Base-by-base conservation (phyloP, 2,113 vertebrate species). In the Plecturocebus donacophilus region DNA sequence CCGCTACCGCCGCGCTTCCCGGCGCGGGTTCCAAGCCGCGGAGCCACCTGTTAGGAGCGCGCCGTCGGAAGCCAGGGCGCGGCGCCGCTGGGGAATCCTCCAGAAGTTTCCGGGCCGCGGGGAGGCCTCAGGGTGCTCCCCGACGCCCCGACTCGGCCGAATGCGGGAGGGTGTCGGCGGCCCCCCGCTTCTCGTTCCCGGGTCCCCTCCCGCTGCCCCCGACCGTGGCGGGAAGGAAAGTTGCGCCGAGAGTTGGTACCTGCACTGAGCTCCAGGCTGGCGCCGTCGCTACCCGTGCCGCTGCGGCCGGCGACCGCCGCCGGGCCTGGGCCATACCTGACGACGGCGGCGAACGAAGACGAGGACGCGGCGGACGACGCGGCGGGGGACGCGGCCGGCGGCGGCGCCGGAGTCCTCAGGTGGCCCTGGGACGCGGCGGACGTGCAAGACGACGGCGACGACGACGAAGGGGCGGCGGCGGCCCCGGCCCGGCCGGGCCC, bases 231-330 rank as follows among this genome's bases (percentile, higher is more conserved):
- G 49, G 47, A 8, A 79, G 70, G 77, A 90, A 97, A 97, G 97
- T 97, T 96, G 94, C 61, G 81, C 87, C 54, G 5, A 61, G 94
- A 97, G 97, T 97, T 92, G 97, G 93, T 99, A 99, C 99, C 99
- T 99, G 99, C 99, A 98, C 99, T 99, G 97, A 99, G 99, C 11
- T 99, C 98, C 96, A 99, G 98, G 88, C 98, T 98, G 98, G 99
- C 98, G 89, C 97, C 87, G 80, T 96, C 95, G 75, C 99, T 96
- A 98, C 95, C 85, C 94, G 93, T 97, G 97, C 85, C 93, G 98
- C 96, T 97, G 97, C 97, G 96, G 96, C 93, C 97, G 27, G 98
- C 96, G 47, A 97, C 96, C 89, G 98, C 98, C 89, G 96, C 97
- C 87, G 96, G 97, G 97, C 98, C 97, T 71, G 98, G 98, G 90